Evolutionary conservation across 2,888 invertebrate genomes (phyloP), one percentile per base, ranked within the genome.

Genomic region (Tetragonisca angustula): DNA sequence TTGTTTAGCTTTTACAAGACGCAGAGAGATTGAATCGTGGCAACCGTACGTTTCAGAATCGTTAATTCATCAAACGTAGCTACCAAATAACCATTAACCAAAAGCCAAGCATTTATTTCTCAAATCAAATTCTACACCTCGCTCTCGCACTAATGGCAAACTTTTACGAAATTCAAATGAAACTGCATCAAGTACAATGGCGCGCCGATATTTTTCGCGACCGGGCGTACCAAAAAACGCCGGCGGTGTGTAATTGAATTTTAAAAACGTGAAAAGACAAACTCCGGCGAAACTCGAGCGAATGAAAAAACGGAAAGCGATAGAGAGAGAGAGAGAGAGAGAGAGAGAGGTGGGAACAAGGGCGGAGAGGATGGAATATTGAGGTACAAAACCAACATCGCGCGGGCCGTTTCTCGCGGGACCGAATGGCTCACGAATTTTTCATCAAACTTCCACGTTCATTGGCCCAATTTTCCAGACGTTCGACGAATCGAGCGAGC

Each of bases 391-490:
- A 49, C 1, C n/a, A 4, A 24, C 49, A 49, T 32, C 24, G 27
- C 50, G 21, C 21, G 69, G 49, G 43, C 17, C 17, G 11, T 27
- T 49, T 43, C 80, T 50, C 68, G 15, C 4, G 74, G 27, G 81
- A 59, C 4, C 21, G 0, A 11, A 11, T 52, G 15, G n/a, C 5
- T 32, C 19, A 5, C n/a, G 52, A 82, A 76, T 83, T 79, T 75
- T 84, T 79, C 82, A 81, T 67, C 17, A 56, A 71, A 52, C 32
- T 83, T 81, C 19, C 24, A 17, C 70, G 54, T 67, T 68, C 56
- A 54, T 70, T 75, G 81, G 67, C 67, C 75, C 67, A 70, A 75
- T 81, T 76, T 72, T 54, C 49, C 50, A n/a, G 19, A 21, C 19
- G 52, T 54, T 36, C 54, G n/a, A 9, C 21, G 54, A n/a, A 76